Percentiles rank a stretch among this genome's conserved stretches.
Evolutionary conservation across 2,113 vertebrate species (phyloP).

Genomic region (Ciconia stormi): DNA sequence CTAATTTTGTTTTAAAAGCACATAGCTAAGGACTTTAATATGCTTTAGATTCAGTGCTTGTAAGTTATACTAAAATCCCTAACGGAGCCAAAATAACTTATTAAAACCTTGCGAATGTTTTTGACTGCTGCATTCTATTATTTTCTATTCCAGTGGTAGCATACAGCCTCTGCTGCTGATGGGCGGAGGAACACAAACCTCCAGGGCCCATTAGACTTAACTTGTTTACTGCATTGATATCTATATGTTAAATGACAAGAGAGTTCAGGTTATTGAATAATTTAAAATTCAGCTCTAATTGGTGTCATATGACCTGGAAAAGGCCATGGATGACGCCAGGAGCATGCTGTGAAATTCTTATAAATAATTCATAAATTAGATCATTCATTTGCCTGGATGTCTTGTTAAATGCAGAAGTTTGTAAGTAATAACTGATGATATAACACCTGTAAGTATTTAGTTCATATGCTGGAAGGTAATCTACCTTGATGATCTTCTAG

Average conservation of each 20-base stretch:
- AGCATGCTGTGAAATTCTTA: slow-evolving; percentile 81
- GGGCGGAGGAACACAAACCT: slow-evolving; percentile 68
- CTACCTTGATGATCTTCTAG: slow-evolving; percentile 83
- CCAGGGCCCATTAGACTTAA: slow-evolving; percentile 84
- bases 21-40: slow-evolving; percentile 76
- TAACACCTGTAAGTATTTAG: slow-evolving; percentile 86
- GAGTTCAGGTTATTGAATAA: slow-evolving; percentile 87
- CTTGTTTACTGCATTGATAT: slow-evolving; percentile 86
- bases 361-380: slow-evolving; percentile 84
- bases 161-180: slow-evolving; percentile 64
- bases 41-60: slow-evolving; percentile 74
- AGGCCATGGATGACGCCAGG: slow-evolving; percentile 81
- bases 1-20: slow-evolving; percentile 71
- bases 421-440: slow-evolving; percentile 81
- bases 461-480: slow-evolving; percentile 80
- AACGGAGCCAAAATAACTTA: slow-evolving; percentile 74
- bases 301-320: slow-evolving; percentile 84
- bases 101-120: slow-evolving; percentile 75
- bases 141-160: slow-evolving; percentile 69
- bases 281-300: slow-evolving; percentile 87
- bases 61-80: slow-evolving; percentile 69
- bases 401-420: slow-evolving; percentile 82
- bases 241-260: slow-evolving; percentile 87
- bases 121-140: slow-evolving; percentile 72
- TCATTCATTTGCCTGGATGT: slow-evolving; percentile 80